phyloP scores from a whole-genome alignment of 1,140 invertebrate species.

The Diabrotica undecimpunctata region DNA sequence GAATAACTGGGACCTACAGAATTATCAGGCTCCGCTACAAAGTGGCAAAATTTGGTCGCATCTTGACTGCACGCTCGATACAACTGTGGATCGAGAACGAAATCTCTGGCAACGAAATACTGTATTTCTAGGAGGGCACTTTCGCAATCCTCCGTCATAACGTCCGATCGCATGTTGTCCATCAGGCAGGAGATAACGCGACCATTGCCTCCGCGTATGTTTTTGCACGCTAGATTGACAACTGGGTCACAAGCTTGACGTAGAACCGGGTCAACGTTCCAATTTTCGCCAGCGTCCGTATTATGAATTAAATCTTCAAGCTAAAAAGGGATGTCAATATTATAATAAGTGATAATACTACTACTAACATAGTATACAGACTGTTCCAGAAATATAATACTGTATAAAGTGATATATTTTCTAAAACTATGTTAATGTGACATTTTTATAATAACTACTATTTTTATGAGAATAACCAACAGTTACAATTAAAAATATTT shows the following conservation, averaged over 20 bases:
- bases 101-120: slow-evolving; percentile 94
- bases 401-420: too few relatives aligned
- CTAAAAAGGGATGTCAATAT: slow-evolving; percentile 43
- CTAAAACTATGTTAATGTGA: too few relatives aligned
- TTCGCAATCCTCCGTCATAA: slow-evolving; percentile 88
- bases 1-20: slow-evolving; percentile 65
- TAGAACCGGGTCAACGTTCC: slow-evolving; percentile 87
- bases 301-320: slow-evolving; percentile 75
- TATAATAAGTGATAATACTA: too few relatives aligned
- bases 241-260: slow-evolving; percentile 80
- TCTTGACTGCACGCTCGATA: slow-evolving; percentile 83
- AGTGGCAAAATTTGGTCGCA: slow-evolving; percentile 76
- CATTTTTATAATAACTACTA: too few relatives aligned
- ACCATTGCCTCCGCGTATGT: slow-evolving; percentile 64
- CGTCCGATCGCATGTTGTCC: slow-evolving; percentile 76
- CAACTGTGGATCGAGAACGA: slow-evolving; percentile 85
- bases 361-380: too few relatives aligned
- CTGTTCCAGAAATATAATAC: too few relatives aligned
- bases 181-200: slow-evolving; percentile 91
- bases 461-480: too few relatives aligned
- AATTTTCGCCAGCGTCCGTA: slow-evolving; percentile 82
- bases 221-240: slow-evolving; percentile 68
- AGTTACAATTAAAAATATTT: too few relatives aligned
- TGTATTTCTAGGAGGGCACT: slow-evolving; percentile 91
- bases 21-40: slow-evolving; percentile 69